Percentiles rank a stretch among this genome's conserved stretches.
phyloP scores from a whole-genome alignment of 2,797 vertebrate species.

The Falco columbarius region DNA sequence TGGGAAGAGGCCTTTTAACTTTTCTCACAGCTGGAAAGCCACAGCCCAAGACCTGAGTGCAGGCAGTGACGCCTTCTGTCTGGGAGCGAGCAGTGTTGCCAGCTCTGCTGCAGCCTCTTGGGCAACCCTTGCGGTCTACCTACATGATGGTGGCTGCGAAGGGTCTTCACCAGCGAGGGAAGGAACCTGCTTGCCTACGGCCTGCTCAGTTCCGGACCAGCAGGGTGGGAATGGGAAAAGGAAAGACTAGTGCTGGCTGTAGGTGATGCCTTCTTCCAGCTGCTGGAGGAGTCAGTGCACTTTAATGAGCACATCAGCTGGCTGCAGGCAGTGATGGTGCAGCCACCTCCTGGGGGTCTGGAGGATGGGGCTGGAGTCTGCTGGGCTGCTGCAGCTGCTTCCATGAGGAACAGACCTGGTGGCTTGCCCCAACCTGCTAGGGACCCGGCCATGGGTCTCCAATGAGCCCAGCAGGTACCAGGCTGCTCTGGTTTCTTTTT shows the following conservation, averaged over 20 bases:
- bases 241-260: neutral
- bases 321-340: neutral
- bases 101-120: neutral
- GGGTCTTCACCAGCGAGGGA: accelerated
- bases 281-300: neutral
- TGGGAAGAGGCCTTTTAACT: neutral
- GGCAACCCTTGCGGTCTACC: accelerated
- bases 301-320: neutral
- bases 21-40: neutral
- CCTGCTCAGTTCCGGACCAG: neutral
- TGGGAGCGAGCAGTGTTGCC: accelerated
- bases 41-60: neutral
- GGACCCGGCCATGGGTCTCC: neutral
- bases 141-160: neutral
- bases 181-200: neutral
- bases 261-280: neutral
- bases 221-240: neutral
- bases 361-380: neutral
- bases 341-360: neutral
- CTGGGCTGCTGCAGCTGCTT: neutral
- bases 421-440: neutral
- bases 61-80: neutral
- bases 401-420: neutral
- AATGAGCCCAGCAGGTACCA: neutral
- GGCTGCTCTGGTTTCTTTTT: neutral